Percentiles rank a stretch among this genome's conserved stretches.
These are phyloP conservation scores for Seriola rivoliana DNA, from an alignment of 2,113 vertebrate genomes.

Conservation along the genomic window DNA sequence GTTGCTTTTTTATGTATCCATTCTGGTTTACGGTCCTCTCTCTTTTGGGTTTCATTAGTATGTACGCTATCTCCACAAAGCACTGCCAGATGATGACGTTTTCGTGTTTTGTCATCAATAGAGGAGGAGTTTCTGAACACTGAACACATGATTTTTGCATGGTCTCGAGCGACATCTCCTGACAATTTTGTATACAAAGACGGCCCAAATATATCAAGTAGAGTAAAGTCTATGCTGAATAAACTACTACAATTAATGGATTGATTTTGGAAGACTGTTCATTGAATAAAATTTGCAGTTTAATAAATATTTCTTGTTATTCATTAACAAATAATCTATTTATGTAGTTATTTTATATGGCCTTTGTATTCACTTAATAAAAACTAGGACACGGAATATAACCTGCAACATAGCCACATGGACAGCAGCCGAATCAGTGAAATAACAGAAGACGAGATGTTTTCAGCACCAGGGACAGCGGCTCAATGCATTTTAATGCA, in stretches of 20 bases:
- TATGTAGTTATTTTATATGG: background rate
- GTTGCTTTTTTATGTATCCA: slow-evolving; percentile 14
- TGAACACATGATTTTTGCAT: background rate
- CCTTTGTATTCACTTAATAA: background rate
- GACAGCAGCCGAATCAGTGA: background rate
- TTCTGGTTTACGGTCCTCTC: background rate
- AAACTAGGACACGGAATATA: accelerated
- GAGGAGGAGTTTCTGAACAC: slow-evolving; percentile 52
- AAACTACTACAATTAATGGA: background rate
- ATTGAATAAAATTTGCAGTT: no score
- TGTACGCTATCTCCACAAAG: slow-evolving; percentile 49
- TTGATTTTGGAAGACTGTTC: background rate
- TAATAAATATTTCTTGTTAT: background rate
- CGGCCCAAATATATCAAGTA: accelerated
- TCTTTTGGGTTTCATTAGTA: background rate
- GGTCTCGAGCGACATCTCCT: slow-evolving; percentile 81
- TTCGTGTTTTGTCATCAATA: slow-evolving; percentile 2
- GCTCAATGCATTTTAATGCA: background rate
- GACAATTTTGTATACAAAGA: background rate
- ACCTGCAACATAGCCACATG: background rate
- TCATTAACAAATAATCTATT: background rate
- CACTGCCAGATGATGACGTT: slow-evolving; percentile 58
- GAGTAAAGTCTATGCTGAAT: background rate
- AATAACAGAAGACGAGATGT: background rate
- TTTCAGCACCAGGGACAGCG: slow-evolving; percentile 54